Evolutionary conservation across 2,888 invertebrate genomes (phyloP).

Genomic region (Automeris io): DNA sequence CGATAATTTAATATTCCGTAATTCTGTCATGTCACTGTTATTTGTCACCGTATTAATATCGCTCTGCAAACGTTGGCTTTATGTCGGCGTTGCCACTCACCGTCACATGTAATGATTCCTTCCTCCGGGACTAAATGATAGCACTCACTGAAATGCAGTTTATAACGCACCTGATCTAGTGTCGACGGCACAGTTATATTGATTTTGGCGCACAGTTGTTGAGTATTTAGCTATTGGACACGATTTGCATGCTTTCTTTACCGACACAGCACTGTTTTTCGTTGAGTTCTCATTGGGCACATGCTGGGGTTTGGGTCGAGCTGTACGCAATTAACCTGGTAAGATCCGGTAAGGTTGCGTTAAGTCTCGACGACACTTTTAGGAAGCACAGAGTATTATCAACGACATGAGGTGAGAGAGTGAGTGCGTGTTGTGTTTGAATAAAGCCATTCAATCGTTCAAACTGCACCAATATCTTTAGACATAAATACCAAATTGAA

Average conservation of each 20-base stretch:
- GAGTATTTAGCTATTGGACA: constrained; percentile 77
- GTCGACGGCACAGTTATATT: constrained; percentile 76
- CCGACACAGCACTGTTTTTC: constrained; percentile 73
- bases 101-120: constrained; percentile 84
- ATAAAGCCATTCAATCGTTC: constrained; percentile 19
- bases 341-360: constrained; percentile 36
- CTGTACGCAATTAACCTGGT: constrained; percentile 34
- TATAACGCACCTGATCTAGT: constrained; percentile 72
- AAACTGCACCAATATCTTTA: constrained; percentile 7
- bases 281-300: constrained; percentile 75
- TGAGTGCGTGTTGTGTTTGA: constrained; percentile 53
- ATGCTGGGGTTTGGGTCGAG: constrained; percentile 60
- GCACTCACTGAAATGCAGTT: constrained; percentile 78
- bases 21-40: constrained; percentile 51
- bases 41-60: constrained; percentile 45
- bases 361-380: constrained; percentile 58
- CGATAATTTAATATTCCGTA: constrained; percentile 57
- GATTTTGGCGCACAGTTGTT: constrained; percentile 77
- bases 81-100: constrained; percentile 76
- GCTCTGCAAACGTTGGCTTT: constrained; percentile 42
- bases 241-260: constrained; percentile 76
- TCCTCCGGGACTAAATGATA: constrained; percentile 60
- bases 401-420: constrained; percentile 75
- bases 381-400: constrained; percentile 74
- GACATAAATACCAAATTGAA: constrained; percentile 8